These are phyloP conservation scores for Henricia sp. DNA, from an alignment of 53 echinoderm and acorn worm genomes.

Conservation along the genomic window DNA sequence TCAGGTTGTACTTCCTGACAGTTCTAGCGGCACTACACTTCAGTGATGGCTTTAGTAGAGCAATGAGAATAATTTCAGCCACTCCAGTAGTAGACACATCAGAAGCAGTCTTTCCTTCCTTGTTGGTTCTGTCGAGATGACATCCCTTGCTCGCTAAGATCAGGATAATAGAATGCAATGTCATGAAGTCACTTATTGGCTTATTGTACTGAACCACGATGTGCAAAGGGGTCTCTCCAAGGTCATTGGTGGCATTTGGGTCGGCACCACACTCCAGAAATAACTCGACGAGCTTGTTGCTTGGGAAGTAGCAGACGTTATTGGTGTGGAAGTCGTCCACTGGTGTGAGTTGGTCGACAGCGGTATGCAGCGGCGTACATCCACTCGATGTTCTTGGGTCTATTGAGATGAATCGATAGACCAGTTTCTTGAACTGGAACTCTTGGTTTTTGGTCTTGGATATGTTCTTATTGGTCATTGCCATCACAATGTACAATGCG, in stretches of 20 bases:
- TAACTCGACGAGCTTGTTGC: slow-evolving; percentile 64
- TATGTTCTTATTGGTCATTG: slow-evolving; percentile 64
- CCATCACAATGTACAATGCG: slow-evolving; percentile 71
- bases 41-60: slow-evolving; percentile 64
- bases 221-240: slow-evolving; percentile 72
- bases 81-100: slow-evolving; percentile 76
- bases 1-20: slow-evolving; percentile 54
- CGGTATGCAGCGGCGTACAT: slow-evolving; percentile 74
- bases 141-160: slow-evolving; percentile 63
- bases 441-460: slow-evolving; percentile 63
- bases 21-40: slow-evolving; percentile 74
- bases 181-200: slow-evolving; percentile 87
- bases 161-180: slow-evolving; percentile 76
- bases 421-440: slow-evolving; percentile 71
- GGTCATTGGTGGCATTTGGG: slow-evolving; percentile 67
- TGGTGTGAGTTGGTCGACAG: slow-evolving; percentile 76
- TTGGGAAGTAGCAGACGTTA: slow-evolving; percentile 77
- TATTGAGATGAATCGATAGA: slow-evolving; percentile 68
- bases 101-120: slow-evolving; percentile 62
- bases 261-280: slow-evolving; percentile 82
- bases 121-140: slow-evolving; percentile 76
- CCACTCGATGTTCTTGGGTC: slow-evolving; percentile 55
- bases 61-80: slow-evolving; percentile 80
- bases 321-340: slow-evolving; percentile 89
- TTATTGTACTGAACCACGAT: slow-evolving; percentile 79